phyloP scores from a whole-genome alignment of 2,113 vertebrate genomes.

The Haemorhous mexicanus region DNA sequence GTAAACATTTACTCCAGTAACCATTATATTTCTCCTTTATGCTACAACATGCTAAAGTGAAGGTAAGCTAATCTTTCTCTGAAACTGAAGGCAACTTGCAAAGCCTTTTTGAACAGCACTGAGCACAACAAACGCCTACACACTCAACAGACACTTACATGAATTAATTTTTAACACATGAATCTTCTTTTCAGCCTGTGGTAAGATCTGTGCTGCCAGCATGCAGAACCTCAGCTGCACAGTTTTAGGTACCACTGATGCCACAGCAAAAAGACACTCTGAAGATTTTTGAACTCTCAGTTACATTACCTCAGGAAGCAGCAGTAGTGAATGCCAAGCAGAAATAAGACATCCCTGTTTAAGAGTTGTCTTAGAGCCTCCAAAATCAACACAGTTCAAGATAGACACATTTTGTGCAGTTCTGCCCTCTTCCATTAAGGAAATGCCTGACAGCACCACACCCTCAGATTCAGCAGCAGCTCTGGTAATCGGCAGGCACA shows the following conservation, averaged over 20 bases:
- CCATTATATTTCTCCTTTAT: background rate
- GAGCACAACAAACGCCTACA: accelerated
- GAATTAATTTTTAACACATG: background rate
- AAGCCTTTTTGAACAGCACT: background rate
- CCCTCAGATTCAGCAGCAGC: background rate
- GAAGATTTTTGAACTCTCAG: background rate
- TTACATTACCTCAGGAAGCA: background rate
- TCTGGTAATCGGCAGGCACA: background rate
- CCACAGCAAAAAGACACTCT: background rate
- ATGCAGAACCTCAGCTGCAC: background rate
- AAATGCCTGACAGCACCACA: background rate
- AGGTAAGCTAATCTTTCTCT: background rate
- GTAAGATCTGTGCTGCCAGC: background rate
- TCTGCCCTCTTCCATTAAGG: background rate
- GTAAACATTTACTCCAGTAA: background rate
- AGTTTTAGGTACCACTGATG: background rate
- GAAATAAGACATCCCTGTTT: background rate
- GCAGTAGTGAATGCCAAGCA: background rate
- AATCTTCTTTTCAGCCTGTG: background rate
- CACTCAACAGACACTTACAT: background rate
- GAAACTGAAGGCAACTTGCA: background rate
- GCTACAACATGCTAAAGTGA: background rate
- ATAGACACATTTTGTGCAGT: background rate
- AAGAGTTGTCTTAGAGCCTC: background rate
- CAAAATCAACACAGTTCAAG: background rate